phyloP scores from a whole-genome alignment of 2,888 invertebrate species.

The Tenthredo mesomela region DNA sequence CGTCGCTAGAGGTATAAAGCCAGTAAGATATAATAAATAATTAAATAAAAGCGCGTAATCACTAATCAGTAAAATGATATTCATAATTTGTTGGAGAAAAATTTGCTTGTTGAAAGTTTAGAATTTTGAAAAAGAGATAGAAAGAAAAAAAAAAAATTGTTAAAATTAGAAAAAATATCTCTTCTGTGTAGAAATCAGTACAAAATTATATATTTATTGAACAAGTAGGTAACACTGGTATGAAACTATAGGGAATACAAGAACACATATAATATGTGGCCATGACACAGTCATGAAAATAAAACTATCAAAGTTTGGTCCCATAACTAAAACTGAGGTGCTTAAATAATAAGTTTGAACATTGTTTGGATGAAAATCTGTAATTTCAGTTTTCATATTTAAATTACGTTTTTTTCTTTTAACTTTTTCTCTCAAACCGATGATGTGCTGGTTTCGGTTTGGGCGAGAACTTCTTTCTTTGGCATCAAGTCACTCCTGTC shows the following conservation, averaged over 20 bases:
- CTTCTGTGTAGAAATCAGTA: slow-evolving; percentile 15
- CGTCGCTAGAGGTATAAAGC: background rate
- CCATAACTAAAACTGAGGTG: background rate
- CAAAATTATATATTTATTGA: slow-evolving; percentile 26
- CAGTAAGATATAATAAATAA: background rate
- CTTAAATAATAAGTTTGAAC: slow-evolving; percentile 37
- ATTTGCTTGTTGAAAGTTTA: background rate
- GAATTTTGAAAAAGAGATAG: background rate
- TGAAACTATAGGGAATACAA: background rate
- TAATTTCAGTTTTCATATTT: background rate
- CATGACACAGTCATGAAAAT: slow-evolving; percentile 37
- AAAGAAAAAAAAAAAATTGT: background rate
- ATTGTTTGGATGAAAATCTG: background rate
- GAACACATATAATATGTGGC: slow-evolving; percentile 7
- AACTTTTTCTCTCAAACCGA: background rate
- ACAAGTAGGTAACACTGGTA: background rate
- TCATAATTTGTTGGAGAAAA: background rate
- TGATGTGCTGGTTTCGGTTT: background rate
- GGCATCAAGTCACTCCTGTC: slow-evolving; percentile 76
- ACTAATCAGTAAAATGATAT: background rate
- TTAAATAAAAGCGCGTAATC: background rate
- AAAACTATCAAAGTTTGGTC: slow-evolving; percentile 17
- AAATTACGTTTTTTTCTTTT: background rate
- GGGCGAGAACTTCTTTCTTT: background rate
- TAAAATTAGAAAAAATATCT: background rate